Conservation (phyloP, 1,140 invertebrate species). For the Rhyacophila brunnea region DNA sequence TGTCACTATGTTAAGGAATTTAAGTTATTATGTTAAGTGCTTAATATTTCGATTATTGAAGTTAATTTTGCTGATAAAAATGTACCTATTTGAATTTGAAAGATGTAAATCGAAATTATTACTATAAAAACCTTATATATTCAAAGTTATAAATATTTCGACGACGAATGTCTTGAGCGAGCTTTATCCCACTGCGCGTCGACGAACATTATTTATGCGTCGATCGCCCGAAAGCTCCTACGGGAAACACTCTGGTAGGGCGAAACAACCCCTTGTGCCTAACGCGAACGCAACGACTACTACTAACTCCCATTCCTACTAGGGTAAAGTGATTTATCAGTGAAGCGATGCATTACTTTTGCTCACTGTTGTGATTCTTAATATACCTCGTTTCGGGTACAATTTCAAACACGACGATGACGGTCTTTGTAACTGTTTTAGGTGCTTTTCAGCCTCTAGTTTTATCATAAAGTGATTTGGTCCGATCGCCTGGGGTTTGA, state of each 20-base stretch:
- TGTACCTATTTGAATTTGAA: too few relatives aligned
- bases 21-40: too few relatives aligned
- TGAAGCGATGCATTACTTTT: constrained; percentile 11
- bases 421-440: background rate
- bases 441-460: constrained; percentile 1
- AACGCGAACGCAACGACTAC: too few relatives aligned
- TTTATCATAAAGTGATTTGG: constrained; percentile 19
- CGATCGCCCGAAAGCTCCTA: constrained; percentile 5
- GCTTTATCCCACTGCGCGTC: too few relatives aligned
- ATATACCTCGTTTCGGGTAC: constrained; percentile 4
- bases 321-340: constrained; percentile 29
- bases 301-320: background rate
- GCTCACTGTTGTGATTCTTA: constrained; percentile 18
- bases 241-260: background rate
- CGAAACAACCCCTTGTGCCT: background rate
- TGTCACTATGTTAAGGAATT: too few relatives aligned
- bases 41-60: too few relatives aligned
- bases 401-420: too few relatives aligned
- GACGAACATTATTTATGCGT: constrained; percentile 23
- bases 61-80: too few relatives aligned
- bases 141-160: too few relatives aligned
- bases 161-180: too few relatives aligned
- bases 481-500: constrained; percentile 3
- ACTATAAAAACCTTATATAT: too few relatives aligned
- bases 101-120: too few relatives aligned